A percentile compares a stretch with the other conserved stretches of the same genome.
These are phyloP conservation scores for Platyura marginata DNA, from an alignment of 1,140 invertebrate genomes.

Conservation along the genomic window DNA sequence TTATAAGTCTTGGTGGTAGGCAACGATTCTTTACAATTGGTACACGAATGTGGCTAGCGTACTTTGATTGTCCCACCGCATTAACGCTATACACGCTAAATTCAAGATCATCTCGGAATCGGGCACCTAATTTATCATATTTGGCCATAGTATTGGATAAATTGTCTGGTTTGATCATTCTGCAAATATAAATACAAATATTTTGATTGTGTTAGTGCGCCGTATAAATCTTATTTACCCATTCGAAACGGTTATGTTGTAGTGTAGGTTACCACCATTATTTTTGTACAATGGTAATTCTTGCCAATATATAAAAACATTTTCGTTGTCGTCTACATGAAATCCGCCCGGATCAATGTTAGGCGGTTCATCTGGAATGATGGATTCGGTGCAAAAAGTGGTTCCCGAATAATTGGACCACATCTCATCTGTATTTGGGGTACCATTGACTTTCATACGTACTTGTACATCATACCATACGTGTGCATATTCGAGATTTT, in stretches of 20 bases:
- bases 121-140: not conserved
- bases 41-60: slow-evolving; percentile 35
- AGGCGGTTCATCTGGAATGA: slow-evolving; percentile 37
- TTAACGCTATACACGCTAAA: slow-evolving; percentile 33
- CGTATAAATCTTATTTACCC: too few relatives aligned
- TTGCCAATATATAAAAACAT: slow-evolving; percentile 51
- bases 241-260: slow-evolving; percentile 26
- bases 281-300: slow-evolving; percentile 37
- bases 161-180: slow-evolving; percentile 13
- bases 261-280: slow-evolving; percentile 34
- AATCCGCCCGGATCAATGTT: slow-evolving; percentile 43
- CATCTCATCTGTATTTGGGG: slow-evolving; percentile 28
- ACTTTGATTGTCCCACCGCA: slow-evolving; percentile 30
- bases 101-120: slow-evolving; percentile 13
- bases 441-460: slow-evolving; percentile 33
- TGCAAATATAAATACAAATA: too few relatives aligned
- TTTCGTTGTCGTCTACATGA: slow-evolving; percentile 30
- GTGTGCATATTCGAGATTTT: slow-evolving; percentile 39
- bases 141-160: slow-evolving; percentile 4
- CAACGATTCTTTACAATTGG: slow-evolving; percentile 33
- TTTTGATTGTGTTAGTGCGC: too few relatives aligned
- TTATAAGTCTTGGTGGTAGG: slow-evolving; percentile 35
- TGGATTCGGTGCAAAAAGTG: slow-evolving; percentile 35
- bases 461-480: slow-evolving; percentile 47
- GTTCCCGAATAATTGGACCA: slow-evolving; percentile 41